phyloP scores from a whole-genome alignment of 2,113 vertebrate species.

The Pollimyrus isidori region DNA sequence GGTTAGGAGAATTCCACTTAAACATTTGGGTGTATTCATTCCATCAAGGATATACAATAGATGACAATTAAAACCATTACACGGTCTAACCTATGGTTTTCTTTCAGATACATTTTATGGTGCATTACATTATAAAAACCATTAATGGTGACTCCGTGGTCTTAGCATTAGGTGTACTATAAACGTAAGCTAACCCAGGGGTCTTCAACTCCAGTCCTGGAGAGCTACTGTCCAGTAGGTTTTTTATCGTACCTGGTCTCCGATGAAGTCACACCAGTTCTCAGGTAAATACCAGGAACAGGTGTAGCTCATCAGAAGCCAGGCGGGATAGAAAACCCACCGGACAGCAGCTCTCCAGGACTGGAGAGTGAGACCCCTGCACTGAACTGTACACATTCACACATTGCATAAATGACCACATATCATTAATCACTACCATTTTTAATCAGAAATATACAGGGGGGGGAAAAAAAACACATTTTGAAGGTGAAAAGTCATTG shows the following conservation, averaged over 20 bases:
- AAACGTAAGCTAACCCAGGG: not conserved
- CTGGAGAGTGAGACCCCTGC: not conserved
- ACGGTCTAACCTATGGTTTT: not conserved
- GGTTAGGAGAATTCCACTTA: not conserved
- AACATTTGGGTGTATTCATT: not conserved
- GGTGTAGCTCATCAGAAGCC: no score
- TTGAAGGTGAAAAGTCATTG: constrained; percentile 42
- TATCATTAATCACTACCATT: constrained; percentile 35
- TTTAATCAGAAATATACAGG: constrained; percentile 47
- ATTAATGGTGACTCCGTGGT: not conserved
- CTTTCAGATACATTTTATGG: not conserved
- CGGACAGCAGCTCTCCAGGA: no score
- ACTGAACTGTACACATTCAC: not conserved
- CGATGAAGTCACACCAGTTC: not conserved
- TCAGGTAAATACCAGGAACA: not conserved
- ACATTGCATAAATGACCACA: constrained; percentile 7
- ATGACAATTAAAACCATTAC: not conserved
- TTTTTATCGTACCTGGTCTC: not conserved
- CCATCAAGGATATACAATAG: not conserved
- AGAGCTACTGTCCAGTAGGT: not conserved
- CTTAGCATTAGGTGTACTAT: not conserved
- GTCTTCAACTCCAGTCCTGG: no score
- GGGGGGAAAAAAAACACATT: constrained; percentile 18
- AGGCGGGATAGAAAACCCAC: no score
- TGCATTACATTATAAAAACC: not conserved